These are phyloP conservation scores for Dermatophagoides farinae DNA, from an alignment of 1,140 invertebrate genomes.

Conservation along the genomic window DNA sequence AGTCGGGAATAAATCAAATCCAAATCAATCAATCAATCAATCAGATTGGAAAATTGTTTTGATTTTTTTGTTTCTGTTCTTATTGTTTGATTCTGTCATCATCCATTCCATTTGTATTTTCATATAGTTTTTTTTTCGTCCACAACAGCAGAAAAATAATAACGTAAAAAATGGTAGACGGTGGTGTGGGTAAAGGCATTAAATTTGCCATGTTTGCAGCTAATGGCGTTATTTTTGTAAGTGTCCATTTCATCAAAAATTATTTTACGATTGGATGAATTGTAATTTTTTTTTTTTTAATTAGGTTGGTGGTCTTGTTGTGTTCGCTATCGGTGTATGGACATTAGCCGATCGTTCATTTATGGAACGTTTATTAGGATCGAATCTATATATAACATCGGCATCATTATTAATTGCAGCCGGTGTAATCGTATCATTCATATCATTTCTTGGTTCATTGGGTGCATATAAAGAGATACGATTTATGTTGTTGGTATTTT, in stretches of 20 bases:
- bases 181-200: slow-evolving; percentile 26
- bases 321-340: slow-evolving; percentile 54
- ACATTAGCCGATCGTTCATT: slow-evolving; percentile 57
- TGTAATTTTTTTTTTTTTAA: slow-evolving; percentile 15
- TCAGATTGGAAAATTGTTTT: too few relatives aligned
- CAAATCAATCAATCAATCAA: too few relatives aligned
- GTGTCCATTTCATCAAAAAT: slow-evolving; percentile 10
- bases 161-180: slow-evolving; percentile 24
- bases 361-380: slow-evolving; percentile 54
- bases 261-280: background rate
- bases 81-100: too few relatives aligned
- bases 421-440: slow-evolving; percentile 47
- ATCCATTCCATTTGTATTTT: too few relatives aligned
- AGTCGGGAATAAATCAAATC: too few relatives aligned
- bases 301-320: slow-evolving; percentile 51
- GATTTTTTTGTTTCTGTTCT: too few relatives aligned
- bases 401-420: slow-evolving; percentile 57
- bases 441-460: slow-evolving; percentile 62
- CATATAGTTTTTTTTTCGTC: too few relatives aligned
- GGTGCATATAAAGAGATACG: slow-evolving; percentile 68
- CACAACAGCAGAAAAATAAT: too few relatives aligned
- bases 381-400: slow-evolving; percentile 54
- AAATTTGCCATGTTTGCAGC: slow-evolving; percentile 27
- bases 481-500: slow-evolving; percentile 71
- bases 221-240: slow-evolving; percentile 29